Conservation (phyloP, 2,797 vertebrate species). For the Peromyscus eremicus region DNA sequence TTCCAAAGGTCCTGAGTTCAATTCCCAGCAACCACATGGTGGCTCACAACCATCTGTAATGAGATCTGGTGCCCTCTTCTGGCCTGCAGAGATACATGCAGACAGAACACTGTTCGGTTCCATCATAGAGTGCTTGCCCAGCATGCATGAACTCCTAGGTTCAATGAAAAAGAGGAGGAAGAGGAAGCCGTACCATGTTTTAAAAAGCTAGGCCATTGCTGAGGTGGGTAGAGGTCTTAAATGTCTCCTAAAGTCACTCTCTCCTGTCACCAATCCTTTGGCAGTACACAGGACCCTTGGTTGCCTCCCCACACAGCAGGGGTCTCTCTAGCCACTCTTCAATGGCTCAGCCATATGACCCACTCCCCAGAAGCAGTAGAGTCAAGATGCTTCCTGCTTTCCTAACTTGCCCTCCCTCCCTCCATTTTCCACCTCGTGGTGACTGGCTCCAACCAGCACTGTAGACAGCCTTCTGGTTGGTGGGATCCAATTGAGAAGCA, state of each 20-base stretch:
- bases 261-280: accelerated
- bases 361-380: not conserved
- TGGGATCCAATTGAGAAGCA: not conserved
- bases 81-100: no score
- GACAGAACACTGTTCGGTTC: no score
- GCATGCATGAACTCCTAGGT: not conserved
- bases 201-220: not conserved
- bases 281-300: no score
- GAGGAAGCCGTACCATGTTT: not conserved
- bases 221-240: not conserved
- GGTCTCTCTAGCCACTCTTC: not conserved
- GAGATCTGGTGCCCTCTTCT: no score
- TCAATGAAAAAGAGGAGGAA: not conserved
- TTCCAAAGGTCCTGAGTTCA: no score
- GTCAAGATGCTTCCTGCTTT: not conserved
- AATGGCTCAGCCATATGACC: not conserved
- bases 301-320: not conserved
- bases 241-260: not conserved
- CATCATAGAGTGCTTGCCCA: not conserved
- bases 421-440: not conserved
- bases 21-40: no score
- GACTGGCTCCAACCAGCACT: not conserved
- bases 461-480: not conserved
- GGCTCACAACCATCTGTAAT: no score
- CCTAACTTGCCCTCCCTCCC: not conserved